Conservation (phyloP, 2,888 invertebrate genomes). For the Eutolmus rufibarbis region DNA sequence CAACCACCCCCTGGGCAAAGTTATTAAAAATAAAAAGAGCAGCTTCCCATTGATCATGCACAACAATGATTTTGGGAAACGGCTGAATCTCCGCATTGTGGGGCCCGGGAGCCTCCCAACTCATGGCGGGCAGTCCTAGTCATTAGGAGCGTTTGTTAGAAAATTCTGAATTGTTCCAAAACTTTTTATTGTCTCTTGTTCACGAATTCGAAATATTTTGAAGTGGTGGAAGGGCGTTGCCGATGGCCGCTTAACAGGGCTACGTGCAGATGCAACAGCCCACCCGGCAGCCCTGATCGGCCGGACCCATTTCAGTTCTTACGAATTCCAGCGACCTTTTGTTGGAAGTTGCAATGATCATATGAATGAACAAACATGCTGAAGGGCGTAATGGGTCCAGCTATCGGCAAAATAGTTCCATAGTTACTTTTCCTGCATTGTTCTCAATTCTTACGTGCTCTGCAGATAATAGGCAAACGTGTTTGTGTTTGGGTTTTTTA, state of each 20-base stretch:
- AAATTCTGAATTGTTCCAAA: background rate
- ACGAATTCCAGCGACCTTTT: background rate
- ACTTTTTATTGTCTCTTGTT: background rate
- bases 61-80: background rate
- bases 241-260: background rate
- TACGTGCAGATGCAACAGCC: background rate
- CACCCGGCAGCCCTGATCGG: background rate
- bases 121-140: background rate
- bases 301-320: background rate
- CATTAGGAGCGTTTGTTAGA: background rate
- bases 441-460: background rate
- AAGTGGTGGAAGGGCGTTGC: background rate
- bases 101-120: background rate
- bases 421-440: background rate
- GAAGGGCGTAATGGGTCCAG: background rate
- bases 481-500: background rate
- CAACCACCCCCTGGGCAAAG: background rate
- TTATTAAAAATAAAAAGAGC: background rate
- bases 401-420: background rate
- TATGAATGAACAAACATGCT: background rate
- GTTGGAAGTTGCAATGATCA: background rate
- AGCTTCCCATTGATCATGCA: background rate
- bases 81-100: background rate
- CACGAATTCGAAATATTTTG: background rate
- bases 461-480: background rate